These are phyloP conservation scores for Argyra leucocephala DNA, from an alignment of 2,888 invertebrate species.

Conservation along the genomic window DNA sequence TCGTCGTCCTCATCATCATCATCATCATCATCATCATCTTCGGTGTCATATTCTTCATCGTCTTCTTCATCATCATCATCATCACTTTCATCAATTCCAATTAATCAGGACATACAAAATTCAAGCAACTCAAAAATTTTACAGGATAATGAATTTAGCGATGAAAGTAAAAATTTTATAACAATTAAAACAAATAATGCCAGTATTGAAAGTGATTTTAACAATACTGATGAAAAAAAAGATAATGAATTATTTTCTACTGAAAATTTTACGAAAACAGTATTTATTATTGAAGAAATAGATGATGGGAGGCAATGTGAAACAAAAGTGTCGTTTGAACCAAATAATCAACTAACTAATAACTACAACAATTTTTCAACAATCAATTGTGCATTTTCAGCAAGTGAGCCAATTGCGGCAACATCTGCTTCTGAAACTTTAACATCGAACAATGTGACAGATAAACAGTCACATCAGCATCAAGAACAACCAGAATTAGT, in stretches of 20 bases:
- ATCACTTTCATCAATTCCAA: neutral
- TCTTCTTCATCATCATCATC: neutral
- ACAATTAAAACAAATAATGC: neutral
- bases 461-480: neutral
- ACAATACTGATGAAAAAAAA: neutral
- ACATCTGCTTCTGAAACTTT: too few relatives aligned
- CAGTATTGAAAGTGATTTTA: neutral
- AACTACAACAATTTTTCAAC: neutral
- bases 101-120: too few relatives aligned
- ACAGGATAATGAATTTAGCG: too few relatives aligned
- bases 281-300: neutral
- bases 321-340: neutral
- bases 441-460: too few relatives aligned
- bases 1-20: neutral
- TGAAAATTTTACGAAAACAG: neutral
- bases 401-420: neutral
- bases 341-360: neutral
- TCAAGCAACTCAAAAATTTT: too few relatives aligned
- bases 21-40: neutral
- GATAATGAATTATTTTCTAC: neutral
- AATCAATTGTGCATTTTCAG: neutral
- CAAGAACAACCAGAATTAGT: conserved; percentile 25
- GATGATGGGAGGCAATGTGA: neutral
- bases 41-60: neutral
- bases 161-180: neutral